Conservation (phyloP, 1,140 invertebrate genomes). For the Papilio helenus region DNA sequence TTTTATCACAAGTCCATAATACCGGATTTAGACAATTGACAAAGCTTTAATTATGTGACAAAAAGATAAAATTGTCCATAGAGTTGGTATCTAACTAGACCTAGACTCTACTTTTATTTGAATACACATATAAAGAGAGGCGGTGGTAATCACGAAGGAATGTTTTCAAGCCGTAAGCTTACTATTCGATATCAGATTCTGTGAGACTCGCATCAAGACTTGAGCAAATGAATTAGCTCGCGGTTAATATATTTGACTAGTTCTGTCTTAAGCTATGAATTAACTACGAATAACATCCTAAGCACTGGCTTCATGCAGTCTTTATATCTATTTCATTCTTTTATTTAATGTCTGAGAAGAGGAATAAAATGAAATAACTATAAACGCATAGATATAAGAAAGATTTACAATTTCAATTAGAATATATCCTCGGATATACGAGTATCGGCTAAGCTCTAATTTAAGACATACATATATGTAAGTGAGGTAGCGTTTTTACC, state of each 20-base stretch:
- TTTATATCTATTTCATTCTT: conserved; percentile 61
- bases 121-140: conserved; percentile 33
- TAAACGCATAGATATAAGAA: conserved; percentile 23
- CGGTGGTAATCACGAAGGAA: conserved; percentile 36
- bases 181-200: conserved; percentile 27
- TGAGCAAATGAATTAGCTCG: conserved; percentile 70
- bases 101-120: conserved; percentile 15
- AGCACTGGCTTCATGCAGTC: conserved; percentile 78
- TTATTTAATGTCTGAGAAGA: conserved; percentile 30
- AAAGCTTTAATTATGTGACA: conserved; percentile 37
- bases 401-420: conserved; percentile 41
- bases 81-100: conserved; percentile 36
- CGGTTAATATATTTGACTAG: conserved; percentile 76
- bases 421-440: conserved; percentile 47
- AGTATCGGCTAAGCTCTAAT: conserved; percentile 78
- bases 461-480: conserved; percentile 63
- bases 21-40: conserved; percentile 32
- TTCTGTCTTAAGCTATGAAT: conserved; percentile 63
- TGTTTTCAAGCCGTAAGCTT: conserved; percentile 32
- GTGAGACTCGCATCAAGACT: conserved; percentile 48
- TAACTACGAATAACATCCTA: conserved; percentile 67
- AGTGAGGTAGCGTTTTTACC: conserved; percentile 82
- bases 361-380: conserved; percentile 40
- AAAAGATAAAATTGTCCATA: conserved; percentile 11
- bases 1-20: conserved; percentile 64